Base-by-base conservation (phyloP, 2,888 invertebrate species). In the Platycheirus albimanus region DNA sequence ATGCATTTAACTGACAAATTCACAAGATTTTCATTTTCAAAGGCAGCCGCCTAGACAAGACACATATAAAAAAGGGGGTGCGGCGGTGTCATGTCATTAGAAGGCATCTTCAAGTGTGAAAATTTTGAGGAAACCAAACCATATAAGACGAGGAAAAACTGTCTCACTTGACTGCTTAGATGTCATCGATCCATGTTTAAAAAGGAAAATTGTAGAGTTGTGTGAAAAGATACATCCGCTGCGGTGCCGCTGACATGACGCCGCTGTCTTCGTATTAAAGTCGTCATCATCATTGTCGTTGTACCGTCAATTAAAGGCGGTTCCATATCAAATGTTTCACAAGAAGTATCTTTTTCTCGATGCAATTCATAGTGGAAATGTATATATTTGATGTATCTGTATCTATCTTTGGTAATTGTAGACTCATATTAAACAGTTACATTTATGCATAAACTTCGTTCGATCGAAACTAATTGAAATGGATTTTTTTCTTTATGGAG, bases 161-260 rank as follows among this genome's bases (percentile, higher is more conserved):
- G 80, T 80, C 70, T 66, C 70, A 76, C 64, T 71, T 45, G 58
- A 76, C 70, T 58, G 76, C 70, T 54, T 41, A 52, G 52, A 66
- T 76, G 80, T 81, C 80, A 76, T 81, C 76, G 80, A 81, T 70
- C 41, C 64, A 30, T 71, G 80, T 80, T 80, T 64, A 17, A 58
- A 17, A 58, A 76, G 20, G 76, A 64, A 76, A 76, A 75, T 75
- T 76, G 76, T 67, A 38, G 17, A 71, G 61, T 61, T 61, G 70
- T 81, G 76, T 76, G 80, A 81, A 76, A 66, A 76, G 70, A 71
- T 33, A 81, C 80, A 81, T 81, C 80, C 80, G 80, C 76, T 61
- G 45, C 28, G 6, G 15, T 58, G 17, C 28, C 41, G 36, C 4
- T 0, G 36, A 11, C 13, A n/a, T n/a, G 30, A n/a, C 19, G n/a